Evolutionary conservation across 2,113 vertebrate genomes (phyloP).

Genomic region (Poecile atricapillus): DNA sequence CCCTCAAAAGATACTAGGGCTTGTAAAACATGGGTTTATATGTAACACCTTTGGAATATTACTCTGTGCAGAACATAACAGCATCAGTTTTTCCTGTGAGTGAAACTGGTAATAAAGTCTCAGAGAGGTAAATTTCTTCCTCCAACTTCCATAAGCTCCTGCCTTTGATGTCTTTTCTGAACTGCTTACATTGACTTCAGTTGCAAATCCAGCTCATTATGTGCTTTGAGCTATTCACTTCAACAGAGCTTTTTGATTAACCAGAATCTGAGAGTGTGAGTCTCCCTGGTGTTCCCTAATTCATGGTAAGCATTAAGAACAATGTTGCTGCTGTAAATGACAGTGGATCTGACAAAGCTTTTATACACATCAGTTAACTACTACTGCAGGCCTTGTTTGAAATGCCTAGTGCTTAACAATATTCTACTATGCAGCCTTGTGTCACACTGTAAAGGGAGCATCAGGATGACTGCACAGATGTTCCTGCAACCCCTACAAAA

Average conservation of each 20-base stretch:
- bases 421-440: background rate
- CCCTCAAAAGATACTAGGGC: background rate
- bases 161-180: background rate
- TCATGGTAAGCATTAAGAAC: background rate
- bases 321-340: background rate
- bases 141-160: background rate
- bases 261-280: background rate
- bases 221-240: background rate
- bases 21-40: background rate
- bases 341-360: background rate
- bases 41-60: background rate
- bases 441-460: background rate
- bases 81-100: background rate
- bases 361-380: background rate
- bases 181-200: background rate
- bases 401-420: background rate
- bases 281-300: background rate
- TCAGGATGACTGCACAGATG: background rate
- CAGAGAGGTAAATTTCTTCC: background rate
- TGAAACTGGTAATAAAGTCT: background rate
- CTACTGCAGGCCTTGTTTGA: background rate
- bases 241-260: background rate
- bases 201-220: background rate
- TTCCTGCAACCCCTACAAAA: background rate
- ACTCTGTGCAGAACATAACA: background rate